Evolutionary conservation across 2,888 invertebrate species (phyloP).

Genomic region (Diabrotica balteata): DNA sequence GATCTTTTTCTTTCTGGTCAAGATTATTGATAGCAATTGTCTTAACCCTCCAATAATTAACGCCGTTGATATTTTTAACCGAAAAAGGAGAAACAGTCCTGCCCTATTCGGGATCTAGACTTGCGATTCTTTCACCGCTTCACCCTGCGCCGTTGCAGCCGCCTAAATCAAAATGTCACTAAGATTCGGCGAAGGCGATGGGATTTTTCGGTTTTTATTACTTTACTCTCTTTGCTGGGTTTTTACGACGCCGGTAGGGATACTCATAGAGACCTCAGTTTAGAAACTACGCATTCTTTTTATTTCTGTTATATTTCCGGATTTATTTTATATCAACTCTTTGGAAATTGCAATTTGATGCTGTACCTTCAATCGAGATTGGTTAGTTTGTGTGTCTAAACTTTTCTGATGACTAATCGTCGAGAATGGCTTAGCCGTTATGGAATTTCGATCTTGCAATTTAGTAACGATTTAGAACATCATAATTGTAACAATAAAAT

Average conservation of each 20-base stretch:
- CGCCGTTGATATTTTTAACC: not conserved
- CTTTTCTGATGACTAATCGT: no score
- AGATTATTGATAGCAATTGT: not conserved
- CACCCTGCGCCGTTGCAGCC: conserved; percentile 2
- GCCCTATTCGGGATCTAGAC: not conserved
- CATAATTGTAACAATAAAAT: no score
- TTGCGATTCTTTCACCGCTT: not conserved
- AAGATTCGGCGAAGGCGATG: conserved; percentile 49
- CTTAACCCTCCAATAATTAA: not conserved
- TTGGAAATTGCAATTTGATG: conserved; percentile 3
- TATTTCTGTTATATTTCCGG: conserved; percentile 6
- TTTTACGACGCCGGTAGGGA: conserved; percentile 43
- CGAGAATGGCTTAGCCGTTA: no score
- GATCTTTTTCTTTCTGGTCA: no score
- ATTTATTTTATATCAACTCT: conserved; percentile 13
- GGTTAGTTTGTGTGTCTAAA: no score
- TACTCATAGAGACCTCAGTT: conserved; percentile 21
- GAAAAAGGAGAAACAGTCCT: conserved; percentile 7
- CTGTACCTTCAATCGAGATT: no score
- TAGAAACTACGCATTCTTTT: conserved; percentile 22
- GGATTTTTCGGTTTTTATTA: conserved; percentile 50
- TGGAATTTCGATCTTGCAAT: no score
- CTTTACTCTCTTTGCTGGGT: conserved; percentile 27
- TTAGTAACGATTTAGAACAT: no score
- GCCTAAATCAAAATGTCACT: conserved; percentile 52